These are phyloP conservation scores for Oreotrochilus melanogaster DNA, from an alignment of 2,113 vertebrate species.

Conservation along the genomic window DNA sequence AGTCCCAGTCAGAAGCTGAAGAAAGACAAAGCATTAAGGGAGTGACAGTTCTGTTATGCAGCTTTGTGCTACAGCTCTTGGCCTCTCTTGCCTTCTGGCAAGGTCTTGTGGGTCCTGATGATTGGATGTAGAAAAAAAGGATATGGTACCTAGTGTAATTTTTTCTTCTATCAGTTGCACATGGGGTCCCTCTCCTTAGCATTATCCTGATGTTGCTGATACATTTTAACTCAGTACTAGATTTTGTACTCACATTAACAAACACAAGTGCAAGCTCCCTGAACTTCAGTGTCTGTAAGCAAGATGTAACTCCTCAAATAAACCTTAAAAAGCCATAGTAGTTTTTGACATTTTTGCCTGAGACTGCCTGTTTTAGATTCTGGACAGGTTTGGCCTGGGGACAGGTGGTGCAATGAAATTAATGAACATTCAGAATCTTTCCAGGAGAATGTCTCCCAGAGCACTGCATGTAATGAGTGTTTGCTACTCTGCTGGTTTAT, in stretches of 20 bases:
- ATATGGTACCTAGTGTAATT: not conserved
- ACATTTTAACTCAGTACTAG: not conserved
- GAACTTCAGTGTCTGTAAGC: not conserved
- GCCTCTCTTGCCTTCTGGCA: not conserved
- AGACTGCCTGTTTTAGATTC: conserved; percentile 39
- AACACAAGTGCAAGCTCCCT: not conserved
- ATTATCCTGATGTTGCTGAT: not conserved
- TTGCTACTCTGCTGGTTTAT: not conserved
- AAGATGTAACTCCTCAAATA: not conserved
- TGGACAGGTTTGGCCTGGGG: not conserved
- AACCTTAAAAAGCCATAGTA: not conserved
- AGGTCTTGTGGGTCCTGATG: not conserved
- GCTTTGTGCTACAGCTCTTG: not conserved
- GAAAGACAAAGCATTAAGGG: not conserved
- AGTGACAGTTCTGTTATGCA: accelerated
- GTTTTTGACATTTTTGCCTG: not conserved
- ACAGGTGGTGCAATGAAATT: not conserved
- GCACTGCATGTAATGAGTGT: not conserved
- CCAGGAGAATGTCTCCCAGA: conserved; percentile 5
- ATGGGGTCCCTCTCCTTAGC: not conserved
- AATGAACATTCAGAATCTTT: conserved; percentile 7
- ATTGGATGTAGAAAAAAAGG: not conserved
- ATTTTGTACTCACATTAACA: not conserved
- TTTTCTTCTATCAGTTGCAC: not conserved
- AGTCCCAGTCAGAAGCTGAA: not conserved